phyloP scores from a whole-genome alignment of 2,113 vertebrate genomes.

The Salminus brasiliensis region DNA sequence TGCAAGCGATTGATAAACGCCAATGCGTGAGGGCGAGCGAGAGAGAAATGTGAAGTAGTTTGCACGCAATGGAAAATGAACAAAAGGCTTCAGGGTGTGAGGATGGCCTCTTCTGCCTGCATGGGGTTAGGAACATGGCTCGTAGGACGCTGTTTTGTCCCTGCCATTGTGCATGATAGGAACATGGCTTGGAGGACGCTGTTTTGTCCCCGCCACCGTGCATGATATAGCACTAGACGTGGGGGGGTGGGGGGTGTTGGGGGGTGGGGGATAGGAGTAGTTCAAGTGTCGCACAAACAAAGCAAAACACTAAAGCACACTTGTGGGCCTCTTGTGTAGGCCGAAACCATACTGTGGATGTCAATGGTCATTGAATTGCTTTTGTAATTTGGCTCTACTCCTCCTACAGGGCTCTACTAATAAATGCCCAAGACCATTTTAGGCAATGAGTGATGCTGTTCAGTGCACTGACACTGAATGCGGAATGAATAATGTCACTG shows the following conservation, averaged over 20 bases:
- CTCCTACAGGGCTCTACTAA: slow-evolving; percentile 1
- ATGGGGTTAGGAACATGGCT: background rate
- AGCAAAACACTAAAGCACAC: background rate
- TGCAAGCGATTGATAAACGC: slow-evolving; percentile 46
- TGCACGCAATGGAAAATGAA: slow-evolving; percentile 22
- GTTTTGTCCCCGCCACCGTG: background rate
- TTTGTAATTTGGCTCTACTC: background rate
- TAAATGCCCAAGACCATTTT: slow-evolving; percentile 1
- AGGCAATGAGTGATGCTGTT: background rate
- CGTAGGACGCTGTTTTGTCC: background rate
- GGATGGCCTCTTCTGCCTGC: slow-evolving; percentile 15
- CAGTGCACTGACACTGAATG: background rate
- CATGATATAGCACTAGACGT: background rate
- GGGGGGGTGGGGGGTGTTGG: background rate
- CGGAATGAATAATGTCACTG: slow-evolving; percentile 38
- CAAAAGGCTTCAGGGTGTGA: slow-evolving; percentile 36
- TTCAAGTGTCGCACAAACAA: background rate
- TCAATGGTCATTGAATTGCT: slow-evolving; percentile 12
- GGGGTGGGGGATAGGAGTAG: background rate
- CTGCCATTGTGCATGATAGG: background rate
- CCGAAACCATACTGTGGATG: background rate
- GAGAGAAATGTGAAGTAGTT: slow-evolving; percentile 41
- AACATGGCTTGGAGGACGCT: background rate
- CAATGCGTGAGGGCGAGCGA: background rate
- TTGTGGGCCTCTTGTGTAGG: background rate